Base-by-base conservation (phyloP, 2,888 invertebrate species). In the Gasteruption jaculator region DNA sequence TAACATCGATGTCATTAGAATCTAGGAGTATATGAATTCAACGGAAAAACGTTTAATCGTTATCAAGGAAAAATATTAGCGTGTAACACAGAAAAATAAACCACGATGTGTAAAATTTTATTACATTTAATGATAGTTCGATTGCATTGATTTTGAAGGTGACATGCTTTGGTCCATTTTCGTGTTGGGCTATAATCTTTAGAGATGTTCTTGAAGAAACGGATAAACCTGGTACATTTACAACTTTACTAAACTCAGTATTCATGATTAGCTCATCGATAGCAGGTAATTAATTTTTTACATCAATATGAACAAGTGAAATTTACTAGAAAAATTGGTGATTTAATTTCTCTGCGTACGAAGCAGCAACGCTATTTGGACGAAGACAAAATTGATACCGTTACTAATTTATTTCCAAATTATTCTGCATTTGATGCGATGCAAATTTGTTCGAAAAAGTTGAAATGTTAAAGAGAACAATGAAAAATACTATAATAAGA, bases 151-250 rank as follows among this genome's bases (percentile, higher is more conserved):
- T 53, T 40, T 64, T 68, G 38, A 67, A 87, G 86, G 77, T 82
- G 59, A 76, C 82, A 26, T 80, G 80, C 0, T 74, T 84, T 29
- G 81, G 83, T 1, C 82, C 85, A 1, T 73, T 81, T 21, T 77
- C 82, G 12, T 83, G 83, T 0, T 86, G 86, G 53, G 83, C 83
- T 1, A 75, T 86, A 35, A 66, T 86, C 31, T 87, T 82, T 57
- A 82, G 83, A 18, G 78, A 82, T 38, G 85, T 86, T 58, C 75
- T 87, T 39, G 72, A 77, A 42, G 75, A 75, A 19, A 71, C 78
- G 12, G 84, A 83, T 18, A 81, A 80, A 33, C 82, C 81, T 54
- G 84, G 85, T 0, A 81, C 83, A 43, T 84, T 82, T 0, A 74
- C 82, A 8, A 82, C 87, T 0, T 65, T 85, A 15, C 79, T 84